Evolutionary conservation across 2,797 vertebrate genomes (phyloP).

Genomic region (Phoxinus dragarum): DNA sequence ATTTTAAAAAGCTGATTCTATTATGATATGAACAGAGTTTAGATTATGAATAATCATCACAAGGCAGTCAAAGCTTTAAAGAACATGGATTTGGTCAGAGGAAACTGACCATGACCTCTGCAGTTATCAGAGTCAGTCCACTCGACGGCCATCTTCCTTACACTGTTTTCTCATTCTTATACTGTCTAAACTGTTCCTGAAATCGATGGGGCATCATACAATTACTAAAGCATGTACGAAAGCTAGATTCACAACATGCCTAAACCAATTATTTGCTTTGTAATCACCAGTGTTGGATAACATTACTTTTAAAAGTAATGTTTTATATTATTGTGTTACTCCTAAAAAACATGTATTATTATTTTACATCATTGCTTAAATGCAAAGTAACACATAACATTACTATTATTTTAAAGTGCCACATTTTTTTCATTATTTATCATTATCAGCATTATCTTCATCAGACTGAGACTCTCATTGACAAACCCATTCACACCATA

Average conservation of each 20-base stretch:
- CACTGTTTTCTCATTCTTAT: neutral
- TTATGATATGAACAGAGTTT: conserved; percentile 18
- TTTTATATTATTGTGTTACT: neutral
- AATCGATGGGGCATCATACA: neutral
- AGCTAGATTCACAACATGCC: neutral
- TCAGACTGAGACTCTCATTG: neutral
- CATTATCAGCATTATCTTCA: too few species aligned
- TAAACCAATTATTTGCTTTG: neutral
- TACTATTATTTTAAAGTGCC: neutral
- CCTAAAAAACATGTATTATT: neutral
- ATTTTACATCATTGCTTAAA: neutral
- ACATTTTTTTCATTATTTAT: too few species aligned
- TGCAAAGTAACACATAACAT: neutral
- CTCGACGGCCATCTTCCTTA: neutral
- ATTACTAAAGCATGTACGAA: neutral
- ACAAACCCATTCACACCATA: neutral
- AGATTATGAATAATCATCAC: conserved; percentile 11
- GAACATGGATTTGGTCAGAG: neutral
- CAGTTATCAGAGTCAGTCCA: conserved; percentile 1
- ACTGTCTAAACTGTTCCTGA: neutral
- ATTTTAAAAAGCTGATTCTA: conserved; percentile 30
- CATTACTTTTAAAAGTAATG: neutral
- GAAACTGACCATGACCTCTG: conserved; percentile 7
- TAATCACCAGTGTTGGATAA: neutral
- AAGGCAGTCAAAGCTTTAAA: conserved; percentile 24